phyloP scores from a whole-genome alignment of 2,113 vertebrate genomes.

The Mugil cephalus region DNA sequence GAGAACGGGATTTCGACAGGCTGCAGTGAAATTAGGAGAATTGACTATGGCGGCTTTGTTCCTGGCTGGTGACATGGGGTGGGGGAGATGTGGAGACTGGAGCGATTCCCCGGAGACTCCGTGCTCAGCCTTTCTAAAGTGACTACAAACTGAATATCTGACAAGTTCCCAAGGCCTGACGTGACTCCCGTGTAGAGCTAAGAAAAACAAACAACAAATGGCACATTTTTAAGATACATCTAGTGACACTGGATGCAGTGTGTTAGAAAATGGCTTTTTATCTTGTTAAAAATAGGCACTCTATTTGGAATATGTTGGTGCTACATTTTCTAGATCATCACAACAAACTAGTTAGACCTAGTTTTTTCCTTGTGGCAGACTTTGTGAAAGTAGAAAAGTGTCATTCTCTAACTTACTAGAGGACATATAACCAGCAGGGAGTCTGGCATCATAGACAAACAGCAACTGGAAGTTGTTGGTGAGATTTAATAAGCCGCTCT shows the following conservation, averaged over 20 bases:
- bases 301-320: conserved; percentile 52
- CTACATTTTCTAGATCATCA: conserved; percentile 45
- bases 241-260: conserved; percentile 66
- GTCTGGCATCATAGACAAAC: conserved; percentile 14
- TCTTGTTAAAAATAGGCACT: conserved; percentile 78
- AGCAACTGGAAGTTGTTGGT: conserved; percentile 2
- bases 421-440: conserved; percentile 17
- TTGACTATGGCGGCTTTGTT: conserved; percentile 85
- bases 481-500: conserved; percentile 45
- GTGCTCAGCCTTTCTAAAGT: conserved; percentile 79
- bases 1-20: conserved; percentile 82
- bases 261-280: conserved; percentile 76
- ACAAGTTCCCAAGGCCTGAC: conserved; percentile 83
- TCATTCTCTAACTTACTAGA: conserved; percentile 44
- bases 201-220: conserved; percentile 81
- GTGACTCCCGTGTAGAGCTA: conserved; percentile 65
- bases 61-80: conserved; percentile 78
- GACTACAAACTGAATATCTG: conserved; percentile 83
- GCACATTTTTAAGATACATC: conserved; percentile 59
- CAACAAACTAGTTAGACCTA: conserved; percentile 71
- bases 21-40: conserved; percentile 83
- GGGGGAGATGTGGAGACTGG: conserved; percentile 67
- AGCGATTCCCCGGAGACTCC: conserved; percentile 76
- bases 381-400: conserved; percentile 58
- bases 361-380: conserved; percentile 59